A percentile compares a stretch with the other conserved stretches of the same genome.
Evolutionary conservation across 2,888 invertebrate genomes (phyloP).

Genomic region (Agonopterix alstromeriana): DNA sequence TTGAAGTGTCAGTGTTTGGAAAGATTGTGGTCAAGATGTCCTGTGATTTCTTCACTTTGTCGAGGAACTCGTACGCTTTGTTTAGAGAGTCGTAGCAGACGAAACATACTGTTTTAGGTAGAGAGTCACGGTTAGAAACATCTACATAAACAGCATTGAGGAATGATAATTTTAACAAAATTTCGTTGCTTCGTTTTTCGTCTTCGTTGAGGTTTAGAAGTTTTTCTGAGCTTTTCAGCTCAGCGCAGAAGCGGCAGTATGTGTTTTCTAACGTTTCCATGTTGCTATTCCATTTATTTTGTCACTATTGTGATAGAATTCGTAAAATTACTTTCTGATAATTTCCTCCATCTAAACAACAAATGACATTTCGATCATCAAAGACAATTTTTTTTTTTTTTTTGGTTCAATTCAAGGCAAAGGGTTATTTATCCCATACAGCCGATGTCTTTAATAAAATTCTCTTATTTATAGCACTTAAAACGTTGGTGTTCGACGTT

Average conservation of each 20-base stretch:
- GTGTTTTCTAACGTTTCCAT: conserved; percentile 37
- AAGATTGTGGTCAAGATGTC: conserved; percentile 35
- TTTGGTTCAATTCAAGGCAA: too few relatives aligned
- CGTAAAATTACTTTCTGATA: background rate
- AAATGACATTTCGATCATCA: background rate
- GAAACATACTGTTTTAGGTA: conserved; percentile 58
- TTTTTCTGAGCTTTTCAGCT: conserved; percentile 41
- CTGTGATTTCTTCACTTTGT: conserved; percentile 44
- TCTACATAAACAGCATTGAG: conserved; percentile 59
- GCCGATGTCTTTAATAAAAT: too few relatives aligned
- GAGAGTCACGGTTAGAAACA: conserved; percentile 30
- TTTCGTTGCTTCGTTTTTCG: conserved; percentile 35
- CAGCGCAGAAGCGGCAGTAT: conserved; percentile 58
- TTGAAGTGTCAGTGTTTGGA: conserved; percentile 20
- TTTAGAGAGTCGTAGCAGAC: conserved; percentile 52
- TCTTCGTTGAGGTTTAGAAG: conserved; percentile 39
- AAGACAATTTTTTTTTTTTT: too few relatives aligned
- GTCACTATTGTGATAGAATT: background rate
- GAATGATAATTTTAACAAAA: conserved; percentile 39
- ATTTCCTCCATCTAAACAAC: background rate
- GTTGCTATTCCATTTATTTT: conserved; percentile 1
- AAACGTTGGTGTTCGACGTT: too few relatives aligned
- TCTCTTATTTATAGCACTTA: too few relatives aligned
- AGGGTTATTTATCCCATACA: too few relatives aligned
- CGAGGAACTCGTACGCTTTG: conserved; percentile 51